These are phyloP conservation scores for Chiropotes sagulatus DNA, from an alignment of 2,797 vertebrate species.

Conservation along the genomic window DNA sequence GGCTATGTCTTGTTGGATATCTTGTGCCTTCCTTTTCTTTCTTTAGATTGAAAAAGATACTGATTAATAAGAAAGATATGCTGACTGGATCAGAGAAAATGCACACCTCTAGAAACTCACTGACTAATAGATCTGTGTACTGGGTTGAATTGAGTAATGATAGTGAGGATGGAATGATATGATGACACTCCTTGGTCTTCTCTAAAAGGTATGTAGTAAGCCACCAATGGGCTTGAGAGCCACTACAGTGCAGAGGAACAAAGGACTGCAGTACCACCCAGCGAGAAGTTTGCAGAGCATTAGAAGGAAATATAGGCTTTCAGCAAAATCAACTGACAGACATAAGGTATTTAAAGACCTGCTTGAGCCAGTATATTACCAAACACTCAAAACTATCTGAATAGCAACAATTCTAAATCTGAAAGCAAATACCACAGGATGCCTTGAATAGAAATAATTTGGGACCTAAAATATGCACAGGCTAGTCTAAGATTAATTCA, in stretches of 20 bases:
- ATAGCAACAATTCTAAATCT: not conserved
- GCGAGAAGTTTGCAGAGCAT: not conserved
- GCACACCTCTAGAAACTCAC: not conserved
- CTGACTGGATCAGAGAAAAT: not conserved
- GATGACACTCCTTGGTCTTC: not conserved
- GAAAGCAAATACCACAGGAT: not conserved
- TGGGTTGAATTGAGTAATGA: not conserved
- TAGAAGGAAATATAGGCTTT: not conserved
- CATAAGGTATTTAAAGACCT: not conserved
- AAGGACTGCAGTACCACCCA: not conserved
- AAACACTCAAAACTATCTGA: not conserved
- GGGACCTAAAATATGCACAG: not conserved
- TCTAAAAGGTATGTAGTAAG: not conserved
- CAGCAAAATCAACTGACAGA: not conserved
- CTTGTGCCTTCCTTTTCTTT: not conserved
- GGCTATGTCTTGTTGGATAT: too few species aligned
- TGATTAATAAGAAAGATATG: not conserved
- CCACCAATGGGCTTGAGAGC: rapidly evolving
- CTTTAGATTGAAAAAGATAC: not conserved
- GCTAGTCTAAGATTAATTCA: not conserved
- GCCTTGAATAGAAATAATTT: not conserved
- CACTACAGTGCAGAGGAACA: too few species aligned
- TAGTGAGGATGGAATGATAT: not conserved
- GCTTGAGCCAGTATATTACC: not conserved
- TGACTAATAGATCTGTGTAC: not conserved